phyloP scores from a whole-genome alignment of 2,888 invertebrate genomes.

The Byasa hedistus region DNA sequence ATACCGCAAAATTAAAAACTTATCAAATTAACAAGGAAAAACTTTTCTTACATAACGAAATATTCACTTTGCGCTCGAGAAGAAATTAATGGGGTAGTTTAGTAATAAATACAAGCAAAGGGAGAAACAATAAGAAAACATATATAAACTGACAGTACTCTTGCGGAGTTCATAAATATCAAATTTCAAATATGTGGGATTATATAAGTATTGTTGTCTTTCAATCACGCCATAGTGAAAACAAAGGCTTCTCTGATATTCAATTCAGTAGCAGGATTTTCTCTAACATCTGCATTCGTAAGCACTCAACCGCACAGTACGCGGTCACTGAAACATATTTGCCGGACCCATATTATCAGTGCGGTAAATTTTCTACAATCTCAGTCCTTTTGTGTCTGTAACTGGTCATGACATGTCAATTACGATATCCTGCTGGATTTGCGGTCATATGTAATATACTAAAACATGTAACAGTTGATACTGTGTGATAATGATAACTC shows the following conservation, averaged over 20 bases:
- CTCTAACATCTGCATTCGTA: constrained; percentile 57
- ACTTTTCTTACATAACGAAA: too few relatives aligned
- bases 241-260: not conserved
- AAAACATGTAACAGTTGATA: constrained; percentile 28
- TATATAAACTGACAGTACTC: too few relatives aligned
- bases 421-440: constrained; percentile 61
- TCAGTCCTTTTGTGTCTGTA: constrained; percentile 69
- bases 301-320: constrained; percentile 50
- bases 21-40: too few relatives aligned
- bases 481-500: constrained; percentile 8
- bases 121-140: too few relatives aligned
- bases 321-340: constrained; percentile 58
- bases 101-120: too few relatives aligned
- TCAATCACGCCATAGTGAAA: not conserved
- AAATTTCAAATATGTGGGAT: not conserved
- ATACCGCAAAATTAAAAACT: too few relatives aligned
- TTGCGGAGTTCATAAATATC: too few relatives aligned
- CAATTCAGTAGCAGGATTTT: constrained; percentile 43
- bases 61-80: too few relatives aligned
- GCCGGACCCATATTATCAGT: constrained; percentile 69
- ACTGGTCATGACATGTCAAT: constrained; percentile 77
- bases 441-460: constrained; percentile 15
- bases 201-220: not conserved
- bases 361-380: constrained; percentile 73
- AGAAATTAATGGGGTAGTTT: too few relatives aligned